Percentiles rank a stretch among this genome's conserved stretches.
Evolutionary conservation across 2,113 vertebrate species (phyloP).

Genomic region (Mohoua ochrocephala): DNA sequence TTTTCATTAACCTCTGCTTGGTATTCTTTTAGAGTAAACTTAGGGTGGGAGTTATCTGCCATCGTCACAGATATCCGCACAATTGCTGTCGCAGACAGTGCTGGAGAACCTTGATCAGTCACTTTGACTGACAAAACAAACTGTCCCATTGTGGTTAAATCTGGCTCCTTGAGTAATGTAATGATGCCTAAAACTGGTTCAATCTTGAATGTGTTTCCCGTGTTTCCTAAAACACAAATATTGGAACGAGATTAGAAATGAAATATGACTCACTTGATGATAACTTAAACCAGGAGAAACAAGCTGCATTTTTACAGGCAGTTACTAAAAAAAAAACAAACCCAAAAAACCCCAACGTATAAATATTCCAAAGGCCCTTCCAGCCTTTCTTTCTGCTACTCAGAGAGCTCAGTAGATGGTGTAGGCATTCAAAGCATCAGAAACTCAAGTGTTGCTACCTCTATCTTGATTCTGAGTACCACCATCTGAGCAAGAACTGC

Average conservation of each 20-base stretch:
- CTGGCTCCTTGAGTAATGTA: slow-evolving; percentile 85
- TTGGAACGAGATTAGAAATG: slow-evolving; percentile 35
- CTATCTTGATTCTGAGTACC: not conserved
- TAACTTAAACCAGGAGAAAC: not conserved
- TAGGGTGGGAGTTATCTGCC: slow-evolving; percentile 90
- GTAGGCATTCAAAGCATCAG: not conserved
- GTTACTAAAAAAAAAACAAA: not conserved
- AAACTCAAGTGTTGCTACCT: not conserved
- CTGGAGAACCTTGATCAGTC: slow-evolving; percentile 85
- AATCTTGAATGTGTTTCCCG: slow-evolving; percentile 87
- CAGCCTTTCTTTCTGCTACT: not conserved
- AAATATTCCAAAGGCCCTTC: not conserved
- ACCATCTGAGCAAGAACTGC: not conserved
- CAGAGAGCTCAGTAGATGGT: not conserved
- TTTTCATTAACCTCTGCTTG: slow-evolving; percentile 90
- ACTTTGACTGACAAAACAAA: slow-evolving; percentile 92
- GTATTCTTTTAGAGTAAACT: slow-evolving; percentile 89
- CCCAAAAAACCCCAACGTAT: fast-evolving
- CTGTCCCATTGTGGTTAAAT: slow-evolving; percentile 85
- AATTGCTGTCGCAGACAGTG: slow-evolving; percentile 85
- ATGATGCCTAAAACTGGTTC: slow-evolving; percentile 92
- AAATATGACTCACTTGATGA: not conserved
- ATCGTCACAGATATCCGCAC: slow-evolving; percentile 89
- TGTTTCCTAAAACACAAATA: slow-evolving; percentile 83
- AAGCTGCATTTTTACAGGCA: not conserved